Evolutionary conservation across 2,113 vertebrate genomes (phyloP), one percentile per base, ranked within the genome.

Genomic region (Scartelaos histophorus): DNA sequence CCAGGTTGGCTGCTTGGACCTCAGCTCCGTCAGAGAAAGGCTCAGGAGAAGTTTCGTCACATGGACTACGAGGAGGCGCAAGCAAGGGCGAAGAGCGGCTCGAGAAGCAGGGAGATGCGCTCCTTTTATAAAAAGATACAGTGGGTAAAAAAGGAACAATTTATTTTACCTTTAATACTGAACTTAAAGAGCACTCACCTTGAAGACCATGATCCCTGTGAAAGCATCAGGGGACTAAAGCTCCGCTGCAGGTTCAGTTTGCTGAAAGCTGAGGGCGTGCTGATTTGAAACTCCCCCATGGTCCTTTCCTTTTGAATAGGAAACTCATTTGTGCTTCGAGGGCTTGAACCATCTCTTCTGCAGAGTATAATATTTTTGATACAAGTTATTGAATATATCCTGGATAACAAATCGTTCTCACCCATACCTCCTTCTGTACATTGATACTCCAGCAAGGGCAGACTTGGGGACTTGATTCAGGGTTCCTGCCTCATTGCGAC

Each of bases 221-320:
- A 91, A 9, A 93, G 38, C 19, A 95, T 80, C 35, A 95, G 78
- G 29, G 97, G 96, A 76, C 96, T 96, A 73, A 95, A 95, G 13
- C 95, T 96, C 75, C 94, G 93, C 65, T 97, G 95, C 29, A 93
- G 89, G 0, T 94, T 92, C 79, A 98, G 35, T 80, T 97, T 96
- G 92, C 95, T 98, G 87, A 99, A 99, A 81, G 98, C 98, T 17
- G 97, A 98, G 0, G 96, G 97, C 0, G 95, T 98, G 92, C 97
- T 98, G 74, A 98, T 94, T 82, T 96, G 95, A 89, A 99, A 98
- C 9, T 93, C 79, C 24, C 71, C 83, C 61, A 93, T 92, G 53
- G 90, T 93, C 79, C 85, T 90, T 22, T 95, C 94, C 45, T 77
- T 92, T 78, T 96, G 94, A 34, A 92, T 68, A 3, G 95, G 94